Evolutionary conservation across 2,797 vertebrate genomes (phyloP), one percentile per base, ranked within the genome.

Genomic region (Channa striata): DNA sequence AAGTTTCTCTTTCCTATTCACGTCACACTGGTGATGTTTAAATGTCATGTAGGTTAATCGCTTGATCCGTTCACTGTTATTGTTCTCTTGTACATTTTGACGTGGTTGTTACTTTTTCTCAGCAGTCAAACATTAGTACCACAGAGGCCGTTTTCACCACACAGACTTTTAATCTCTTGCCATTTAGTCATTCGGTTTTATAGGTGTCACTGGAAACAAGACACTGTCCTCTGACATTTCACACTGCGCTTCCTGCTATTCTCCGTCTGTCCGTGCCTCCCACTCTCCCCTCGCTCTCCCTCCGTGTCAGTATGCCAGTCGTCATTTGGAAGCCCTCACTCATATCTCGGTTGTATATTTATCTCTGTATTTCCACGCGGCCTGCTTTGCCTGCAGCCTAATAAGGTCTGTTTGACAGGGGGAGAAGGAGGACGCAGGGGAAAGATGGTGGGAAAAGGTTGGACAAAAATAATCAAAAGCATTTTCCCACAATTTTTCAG

Each of bases 331-430:
- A 80, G 75, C 82, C 82, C 53, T 89, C 80, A 16, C 84, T 90
- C 79, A 58, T 81, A 88, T 88, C 85, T 72, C 21, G 4, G 75
- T 69, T 85, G 77, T 87, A 87, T 91, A 90, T 91, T 91, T 91
- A 90, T 93, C 83, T 85, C 56, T 14, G 51, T 49, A 17, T 73
- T 74, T 80, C 66, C 43, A 44, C 51, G 74, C 48, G 14, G 47
- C 46, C 70, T 74, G 50, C 74, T 72, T 59, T 81, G 72, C 57
- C 59, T 51, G 58, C 72, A 75, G 59, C 90, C 92, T 92, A 90
- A 93, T 91, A 92, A 89, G 92, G 91, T 65, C 77, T 73, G 63
- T 68, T 49, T 56, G 42, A 23, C 54, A n/a, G 49, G 52, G 64
- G 72, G 51, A 57, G 66, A 50, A 49, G 39, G 79, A 68, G 62